Conservation (phyloP, 2,113 vertebrate genomes). For the Tympanuchus pallidicinctus region DNA sequence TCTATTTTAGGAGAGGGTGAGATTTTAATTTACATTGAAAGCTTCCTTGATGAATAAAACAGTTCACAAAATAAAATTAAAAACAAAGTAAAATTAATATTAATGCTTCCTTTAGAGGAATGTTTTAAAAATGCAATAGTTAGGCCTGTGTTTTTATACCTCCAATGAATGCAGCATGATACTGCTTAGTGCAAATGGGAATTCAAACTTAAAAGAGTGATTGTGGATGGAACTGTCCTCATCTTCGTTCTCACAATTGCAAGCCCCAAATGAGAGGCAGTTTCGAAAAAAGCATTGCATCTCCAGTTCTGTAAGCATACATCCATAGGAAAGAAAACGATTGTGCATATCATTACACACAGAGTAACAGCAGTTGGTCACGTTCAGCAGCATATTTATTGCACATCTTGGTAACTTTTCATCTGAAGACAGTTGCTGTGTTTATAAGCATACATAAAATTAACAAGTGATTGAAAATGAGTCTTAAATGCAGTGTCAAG, state of each 20-base stretch:
- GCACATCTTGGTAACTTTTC: background rate
- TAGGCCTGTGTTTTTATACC: background rate
- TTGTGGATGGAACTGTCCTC: background rate
- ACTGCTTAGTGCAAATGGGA: background rate
- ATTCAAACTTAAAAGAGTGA: background rate
- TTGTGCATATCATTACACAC: rapidly evolving
- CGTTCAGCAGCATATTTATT: background rate
- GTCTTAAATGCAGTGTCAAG: background rate
- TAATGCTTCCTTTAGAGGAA: background rate
- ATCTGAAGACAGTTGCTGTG: background rate
- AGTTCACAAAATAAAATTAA: background rate
- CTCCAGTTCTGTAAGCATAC: background rate
- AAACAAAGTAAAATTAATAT: background rate
- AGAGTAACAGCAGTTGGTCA: background rate
- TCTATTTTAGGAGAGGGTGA: constrained; percentile 55
- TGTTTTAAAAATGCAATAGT: background rate
- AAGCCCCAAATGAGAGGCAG: background rate
- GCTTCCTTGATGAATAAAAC: constrained; percentile 39
- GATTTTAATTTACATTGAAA: constrained; percentile 68
- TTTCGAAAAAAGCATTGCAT: background rate
- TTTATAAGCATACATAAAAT: background rate
- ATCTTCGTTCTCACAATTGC: background rate
- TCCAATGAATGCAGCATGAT: background rate
- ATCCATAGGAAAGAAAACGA: background rate
- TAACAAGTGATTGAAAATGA: background rate